Evolutionary conservation across 2,888 invertebrate species (phyloP), one percentile per base, ranked within the genome.

Genomic region (Hermaeophaga mercurialis): DNA sequence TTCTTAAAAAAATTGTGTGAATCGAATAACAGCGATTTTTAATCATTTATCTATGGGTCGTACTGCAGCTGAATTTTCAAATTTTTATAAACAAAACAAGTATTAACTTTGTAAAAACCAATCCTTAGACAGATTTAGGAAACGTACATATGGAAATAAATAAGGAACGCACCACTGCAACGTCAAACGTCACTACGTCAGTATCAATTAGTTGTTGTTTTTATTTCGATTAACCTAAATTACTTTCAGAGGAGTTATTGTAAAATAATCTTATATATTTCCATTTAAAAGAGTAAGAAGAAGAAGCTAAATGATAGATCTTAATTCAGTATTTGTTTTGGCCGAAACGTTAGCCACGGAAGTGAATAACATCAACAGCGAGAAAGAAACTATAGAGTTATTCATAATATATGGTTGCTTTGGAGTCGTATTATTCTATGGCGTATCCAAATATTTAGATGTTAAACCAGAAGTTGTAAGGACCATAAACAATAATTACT

Each of bases 401-500:
- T 57, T 61, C 18, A 58, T 63, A 36, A 63, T 63, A 24, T 62
- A 63, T 61, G 63, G 63, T 41, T 58, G 59, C 45, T 55, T 63
- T 58, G 63, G 63, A 26, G 63, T 63, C 11, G 63, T 63, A 4
- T 18, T 63, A 18, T 63, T 63, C 53, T 63, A 63, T 36, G 58
- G 63, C 19, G 60, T 63, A 7, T 61, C 63, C n/a, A 60, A 52
- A 57, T 63, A 61, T 55, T 59, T 63, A 43, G 63, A 63, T 46
- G 54, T 57, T 5, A 63, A 63, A 50, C 61, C 63, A 19, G 59
- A 59, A 52, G 45, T 49, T 41, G 46, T 57, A 15, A 45, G 61
- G 36, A 63, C 63, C 14, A 61, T 60, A 54, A 63, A 63, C 38
- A 63, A 63, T 31, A 63, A 63, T 31, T 62, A 62, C 43, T 60